Conservation (phyloP, 2,888 invertebrate species). For the Globia sparganii region DNA sequence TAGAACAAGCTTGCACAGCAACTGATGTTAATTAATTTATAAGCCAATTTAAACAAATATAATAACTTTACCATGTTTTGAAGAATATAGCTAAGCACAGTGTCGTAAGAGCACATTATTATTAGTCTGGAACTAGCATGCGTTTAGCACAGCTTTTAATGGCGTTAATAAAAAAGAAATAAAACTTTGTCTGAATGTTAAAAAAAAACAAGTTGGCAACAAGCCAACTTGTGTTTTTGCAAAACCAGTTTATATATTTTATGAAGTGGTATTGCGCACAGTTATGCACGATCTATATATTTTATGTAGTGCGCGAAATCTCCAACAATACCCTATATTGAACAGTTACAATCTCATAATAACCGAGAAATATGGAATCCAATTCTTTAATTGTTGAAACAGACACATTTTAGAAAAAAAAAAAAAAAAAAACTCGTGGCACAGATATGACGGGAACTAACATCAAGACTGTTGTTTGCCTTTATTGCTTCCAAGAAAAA, state of each 20-base stretch:
- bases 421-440: slow-evolving; percentile 30
- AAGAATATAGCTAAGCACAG: slow-evolving; percentile 32
- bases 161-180: slow-evolving; percentile 65
- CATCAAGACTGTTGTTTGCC: slow-evolving; percentile 28
- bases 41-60: slow-evolving; percentile 35
- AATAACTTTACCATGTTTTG: slow-evolving; percentile 13
- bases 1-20: slow-evolving; percentile 27
- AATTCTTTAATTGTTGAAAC: slow-evolving; percentile 43
- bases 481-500: slow-evolving; percentile 52
- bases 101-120: slow-evolving; percentile 55
- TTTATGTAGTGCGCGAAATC: slow-evolving; percentile 47
- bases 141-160: slow-evolving; percentile 67
- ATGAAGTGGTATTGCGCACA: slow-evolving; percentile 70
- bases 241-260: slow-evolving; percentile 73
- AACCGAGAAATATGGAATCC: slow-evolving; percentile 37
- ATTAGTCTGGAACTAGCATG: slow-evolving; percentile 51
- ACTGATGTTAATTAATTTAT: slow-evolving; percentile 26
- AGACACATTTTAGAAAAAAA: slow-evolving; percentile 19
- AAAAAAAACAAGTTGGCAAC: slow-evolving; percentile 67
- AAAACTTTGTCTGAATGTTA: slow-evolving; percentile 66
- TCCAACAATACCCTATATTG: slow-evolving; percentile 27
- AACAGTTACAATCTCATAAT: slow-evolving; percentile 32
- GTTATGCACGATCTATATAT: slow-evolving; percentile 64
- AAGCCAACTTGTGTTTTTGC: slow-evolving; percentile 57
- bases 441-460: slow-evolving; percentile 32